Conservation (phyloP, 2,113 vertebrate species). For the Ceratotherium simum region DNA sequence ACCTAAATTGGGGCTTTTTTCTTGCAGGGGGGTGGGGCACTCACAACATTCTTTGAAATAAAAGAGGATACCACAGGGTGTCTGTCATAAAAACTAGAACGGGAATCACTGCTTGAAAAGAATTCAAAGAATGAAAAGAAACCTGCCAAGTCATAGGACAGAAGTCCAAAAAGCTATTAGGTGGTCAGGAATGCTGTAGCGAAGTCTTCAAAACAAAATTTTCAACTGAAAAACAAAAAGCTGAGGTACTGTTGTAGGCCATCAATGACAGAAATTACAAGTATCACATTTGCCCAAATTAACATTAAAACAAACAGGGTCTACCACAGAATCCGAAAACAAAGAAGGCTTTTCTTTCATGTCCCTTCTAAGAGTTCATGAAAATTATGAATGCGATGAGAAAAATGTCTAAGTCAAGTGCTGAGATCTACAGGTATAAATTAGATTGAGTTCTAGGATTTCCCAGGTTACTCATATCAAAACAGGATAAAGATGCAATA, state of each 20-base stretch:
- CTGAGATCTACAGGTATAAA: background rate
- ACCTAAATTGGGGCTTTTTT: background rate
- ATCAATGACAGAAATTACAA: conserved; percentile 16
- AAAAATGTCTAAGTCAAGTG: conserved; percentile 11
- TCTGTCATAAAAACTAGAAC: conserved; percentile 55
- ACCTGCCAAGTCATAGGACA: conserved; percentile 41
- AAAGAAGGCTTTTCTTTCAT: background rate
- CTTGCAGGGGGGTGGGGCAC: background rate
- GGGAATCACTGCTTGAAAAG: conserved; percentile 53
- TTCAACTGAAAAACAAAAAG: background rate
- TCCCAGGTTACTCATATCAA: background rate
- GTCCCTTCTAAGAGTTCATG: background rate
- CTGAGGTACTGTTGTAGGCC: background rate
- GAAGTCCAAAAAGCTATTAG: conserved; percentile 50
- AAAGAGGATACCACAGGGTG: conserved; percentile 34
- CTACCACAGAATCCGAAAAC: background rate
- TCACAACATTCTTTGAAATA: conserved; percentile 53
- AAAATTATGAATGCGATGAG: background rate
- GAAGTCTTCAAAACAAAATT: conserved; percentile 55
- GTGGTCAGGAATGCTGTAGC: conserved; percentile 32
- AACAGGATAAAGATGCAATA: background rate
- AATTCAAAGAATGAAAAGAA: conserved; percentile 73
- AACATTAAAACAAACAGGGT: background rate
- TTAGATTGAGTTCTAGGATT: conserved; percentile 3
- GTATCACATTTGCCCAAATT: background rate